Evolutionary conservation across 1,140 invertebrate genomes (phyloP).

Genomic region (Drosophila mojavensis): DNA sequence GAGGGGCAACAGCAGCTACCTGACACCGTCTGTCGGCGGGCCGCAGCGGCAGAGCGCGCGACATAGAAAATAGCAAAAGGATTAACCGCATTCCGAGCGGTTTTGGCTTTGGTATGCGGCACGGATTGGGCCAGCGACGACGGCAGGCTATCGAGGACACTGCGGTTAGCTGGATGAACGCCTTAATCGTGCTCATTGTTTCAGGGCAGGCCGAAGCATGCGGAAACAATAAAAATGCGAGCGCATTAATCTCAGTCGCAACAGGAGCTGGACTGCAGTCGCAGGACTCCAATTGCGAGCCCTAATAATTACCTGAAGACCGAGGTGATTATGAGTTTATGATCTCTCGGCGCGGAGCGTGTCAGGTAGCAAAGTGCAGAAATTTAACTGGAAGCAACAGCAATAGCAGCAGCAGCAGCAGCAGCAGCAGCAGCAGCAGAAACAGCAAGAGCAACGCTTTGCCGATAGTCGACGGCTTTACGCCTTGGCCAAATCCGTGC

Average conservation of each 20-base stretch:
- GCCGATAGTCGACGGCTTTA: slow-evolving; percentile 39
- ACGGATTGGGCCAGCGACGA: slow-evolving; percentile 1
- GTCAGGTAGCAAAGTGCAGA: slow-evolving; percentile 14
- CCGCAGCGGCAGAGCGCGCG: slow-evolving; percentile 50
- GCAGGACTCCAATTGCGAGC: slow-evolving; percentile 40
- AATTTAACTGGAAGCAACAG: slow-evolving; percentile 50
- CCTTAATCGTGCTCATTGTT: slow-evolving; percentile 63
- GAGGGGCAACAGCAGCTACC: slow-evolving; percentile 2
- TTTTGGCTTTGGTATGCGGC: slow-evolving; percentile 32
- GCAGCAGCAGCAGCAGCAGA: no score
- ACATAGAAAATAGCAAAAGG: slow-evolving; percentile 76
- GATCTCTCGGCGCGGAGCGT: slow-evolving; percentile 23
- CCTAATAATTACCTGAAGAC: slow-evolving; percentile 50
- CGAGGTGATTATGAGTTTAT: slow-evolving; percentile 80
- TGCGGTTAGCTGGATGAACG: slow-evolving; percentile 61
- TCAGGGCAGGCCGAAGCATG: slow-evolving; percentile 40
- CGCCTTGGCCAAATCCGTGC: slow-evolving; percentile 49
- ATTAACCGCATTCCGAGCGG: slow-evolving; percentile 75
- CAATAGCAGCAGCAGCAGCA: neutral
- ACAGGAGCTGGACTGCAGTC: neutral
- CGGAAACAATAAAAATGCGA: slow-evolving; percentile 65
- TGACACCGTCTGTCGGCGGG: neutral
- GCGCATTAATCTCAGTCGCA: slow-evolving; percentile 61
- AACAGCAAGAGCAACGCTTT: neutral
- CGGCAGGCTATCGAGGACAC: slow-evolving; percentile 8